phyloP scores from a whole-genome alignment of 2,113 vertebrate genomes.

The Saccopteryx leptura region DNA sequence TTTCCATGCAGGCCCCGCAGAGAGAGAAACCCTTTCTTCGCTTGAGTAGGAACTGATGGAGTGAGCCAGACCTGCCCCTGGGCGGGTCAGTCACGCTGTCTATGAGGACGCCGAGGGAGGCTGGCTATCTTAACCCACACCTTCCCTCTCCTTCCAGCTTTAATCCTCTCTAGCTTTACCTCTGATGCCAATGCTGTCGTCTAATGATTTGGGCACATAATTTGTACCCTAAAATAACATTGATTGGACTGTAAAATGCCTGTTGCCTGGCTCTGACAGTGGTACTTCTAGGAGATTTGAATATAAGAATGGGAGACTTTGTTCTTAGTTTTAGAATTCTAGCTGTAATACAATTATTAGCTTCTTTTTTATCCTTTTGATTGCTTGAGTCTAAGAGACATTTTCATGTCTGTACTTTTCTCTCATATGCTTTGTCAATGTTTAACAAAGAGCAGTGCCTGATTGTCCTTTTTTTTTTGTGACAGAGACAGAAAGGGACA shows the following conservation, averaged over 20 bases:
- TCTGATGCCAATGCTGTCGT: background rate
- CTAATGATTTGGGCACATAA: background rate
- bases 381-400: background rate
- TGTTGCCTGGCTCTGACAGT: constrained; percentile 5
- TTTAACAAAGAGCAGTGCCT: background rate
- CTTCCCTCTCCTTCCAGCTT: background rate
- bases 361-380: background rate
- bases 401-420: background rate
- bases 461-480: background rate
- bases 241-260: constrained; percentile 7
- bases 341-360: background rate
- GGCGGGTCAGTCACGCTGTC: background rate
- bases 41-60: background rate
- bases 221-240: constrained; percentile 26
- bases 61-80: background rate
- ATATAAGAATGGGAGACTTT: background rate
- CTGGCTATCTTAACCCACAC: background rate
- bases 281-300: background rate
- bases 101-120: background rate
- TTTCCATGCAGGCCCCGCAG: background rate
- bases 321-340: background rate
- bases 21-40: background rate
- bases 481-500: too few relatives aligned
- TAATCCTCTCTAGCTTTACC: background rate
- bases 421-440: background rate